A percentile compares a stretch with the other conserved stretches of the same genome.
phyloP scores from a whole-genome alignment of 53 echinoderm and acorn worm genomes.

The Crossaster papposus region DNA sequence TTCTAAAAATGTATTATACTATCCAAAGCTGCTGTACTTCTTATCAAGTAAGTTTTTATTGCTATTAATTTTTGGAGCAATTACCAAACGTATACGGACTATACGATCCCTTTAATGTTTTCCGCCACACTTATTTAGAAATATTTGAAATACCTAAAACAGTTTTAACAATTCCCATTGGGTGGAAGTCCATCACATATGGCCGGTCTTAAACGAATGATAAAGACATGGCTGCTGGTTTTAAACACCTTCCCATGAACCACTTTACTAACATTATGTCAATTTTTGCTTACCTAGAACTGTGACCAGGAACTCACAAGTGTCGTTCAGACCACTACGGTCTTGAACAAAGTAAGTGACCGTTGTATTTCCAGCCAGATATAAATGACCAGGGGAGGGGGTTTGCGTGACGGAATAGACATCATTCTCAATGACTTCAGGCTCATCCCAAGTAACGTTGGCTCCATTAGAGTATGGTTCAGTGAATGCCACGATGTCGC shows the following conservation, averaged over 20 bases:
- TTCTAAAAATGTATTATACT: no score
- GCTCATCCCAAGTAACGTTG: not conserved
- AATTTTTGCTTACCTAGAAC: not conserved
- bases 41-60: no score
- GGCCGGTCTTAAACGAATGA: no score
- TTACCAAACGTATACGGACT: no score
- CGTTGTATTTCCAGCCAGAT: conserved; percentile 29
- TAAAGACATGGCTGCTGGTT: no score
- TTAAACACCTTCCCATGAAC: not conserved
- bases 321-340: conserved; percentile 16
- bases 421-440: not conserved
- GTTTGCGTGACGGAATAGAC: not conserved
- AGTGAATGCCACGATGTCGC: not conserved
- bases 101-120: no score
- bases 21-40: no score
- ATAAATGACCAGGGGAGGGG: conserved; percentile 11
- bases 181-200: no score
- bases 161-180: no score
- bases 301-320: conserved; percentile 37
- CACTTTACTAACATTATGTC: not conserved
- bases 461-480: not conserved
- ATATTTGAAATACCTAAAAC: no score
- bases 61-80: no score
- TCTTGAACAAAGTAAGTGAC: conserved; percentile 60
- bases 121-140: no score